Conservation (phyloP, 2,797 vertebrate species). For the Ceyx erithaca region DNA sequence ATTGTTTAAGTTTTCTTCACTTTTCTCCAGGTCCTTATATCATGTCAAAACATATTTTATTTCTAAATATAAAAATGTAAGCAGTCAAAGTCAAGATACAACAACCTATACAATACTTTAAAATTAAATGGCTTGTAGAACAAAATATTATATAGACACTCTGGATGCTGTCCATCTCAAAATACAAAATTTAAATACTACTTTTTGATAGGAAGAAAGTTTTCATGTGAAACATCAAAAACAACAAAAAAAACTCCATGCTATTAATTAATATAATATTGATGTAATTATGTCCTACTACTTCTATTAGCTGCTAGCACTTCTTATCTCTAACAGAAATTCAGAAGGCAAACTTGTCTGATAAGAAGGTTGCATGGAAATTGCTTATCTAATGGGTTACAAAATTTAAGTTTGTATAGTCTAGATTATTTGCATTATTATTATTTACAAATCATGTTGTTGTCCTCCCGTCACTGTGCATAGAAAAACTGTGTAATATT, state of each 20-base stretch:
- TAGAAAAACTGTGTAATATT: neutral
- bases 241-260: neutral
- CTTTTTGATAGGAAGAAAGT: neutral
- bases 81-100: neutral
- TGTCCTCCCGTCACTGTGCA: neutral
- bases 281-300: neutral
- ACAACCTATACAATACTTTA: neutral
- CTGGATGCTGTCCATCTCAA: neutral
- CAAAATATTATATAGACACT: neutral
- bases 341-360: neutral
- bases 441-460: neutral
- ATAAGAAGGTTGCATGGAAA: neutral
- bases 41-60: neutral
- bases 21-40: neutral
- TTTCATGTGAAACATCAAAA: neutral
- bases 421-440: neutral
- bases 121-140: neutral
- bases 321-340: neutral
- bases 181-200: neutral
- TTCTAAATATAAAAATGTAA: neutral
- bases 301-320: neutral
- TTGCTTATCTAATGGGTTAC: neutral
- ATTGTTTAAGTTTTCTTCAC: neutral
- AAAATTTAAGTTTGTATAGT: constrained; percentile 16
- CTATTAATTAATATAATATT: neutral